phyloP scores from a whole-genome alignment of 2,797 vertebrate species.

The Petrocephalus schoutedeni region DNA sequence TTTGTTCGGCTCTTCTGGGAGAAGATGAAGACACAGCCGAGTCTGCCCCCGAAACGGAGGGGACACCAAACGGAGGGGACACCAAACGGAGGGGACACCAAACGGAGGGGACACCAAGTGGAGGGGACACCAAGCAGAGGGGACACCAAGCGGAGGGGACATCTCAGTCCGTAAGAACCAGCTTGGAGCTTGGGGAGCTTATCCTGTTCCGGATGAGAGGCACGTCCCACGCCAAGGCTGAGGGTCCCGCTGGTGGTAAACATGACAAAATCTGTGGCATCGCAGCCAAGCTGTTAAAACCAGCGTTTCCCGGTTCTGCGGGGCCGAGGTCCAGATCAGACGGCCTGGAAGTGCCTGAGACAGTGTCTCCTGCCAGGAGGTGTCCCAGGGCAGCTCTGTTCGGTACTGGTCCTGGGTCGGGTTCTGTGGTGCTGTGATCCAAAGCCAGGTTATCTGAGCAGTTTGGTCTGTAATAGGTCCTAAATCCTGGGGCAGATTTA shows the following conservation, averaged over 20 bases:
- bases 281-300: constrained; percentile 33
- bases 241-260: constrained; percentile 13
- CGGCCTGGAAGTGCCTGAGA: too few relatives aligned
- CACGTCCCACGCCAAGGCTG: not conserved
- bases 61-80: too few relatives aligned
- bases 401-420: not conserved
- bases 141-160: not conserved
- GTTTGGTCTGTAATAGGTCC: not conserved
- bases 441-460: not conserved
- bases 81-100: not conserved
- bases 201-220: not conserved
- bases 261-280: constrained; percentile 27
- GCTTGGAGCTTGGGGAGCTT: not conserved
- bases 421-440: not conserved
- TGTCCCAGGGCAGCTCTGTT: not conserved
- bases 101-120: not conserved
- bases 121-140: too few relatives aligned
- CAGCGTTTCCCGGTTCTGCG: constrained; percentile 28
- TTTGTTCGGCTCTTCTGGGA: constrained; percentile 55
- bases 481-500: not conserved
- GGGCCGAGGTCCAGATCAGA: not conserved
- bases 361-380: not conserved
- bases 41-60: constrained; percentile 16
- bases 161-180: not conserved
- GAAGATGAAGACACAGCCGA: constrained; percentile 44